These are phyloP conservation scores for Aurelia aurita DNA, from an alignment of 30 jellyfish, hydroid and myxozoan genomes.

Conservation along the genomic window DNA sequence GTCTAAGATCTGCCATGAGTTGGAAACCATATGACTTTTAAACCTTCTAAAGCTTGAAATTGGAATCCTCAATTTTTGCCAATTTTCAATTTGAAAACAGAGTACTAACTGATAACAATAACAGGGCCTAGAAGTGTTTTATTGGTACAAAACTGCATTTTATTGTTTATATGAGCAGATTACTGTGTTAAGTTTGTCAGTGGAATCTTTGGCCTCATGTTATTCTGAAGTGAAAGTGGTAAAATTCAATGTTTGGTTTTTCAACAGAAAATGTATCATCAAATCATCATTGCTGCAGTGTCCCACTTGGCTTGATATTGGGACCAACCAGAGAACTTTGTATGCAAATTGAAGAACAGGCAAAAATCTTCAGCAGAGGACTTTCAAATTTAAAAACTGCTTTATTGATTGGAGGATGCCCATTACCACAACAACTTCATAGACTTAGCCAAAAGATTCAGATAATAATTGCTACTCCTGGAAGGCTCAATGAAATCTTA, in stretches of 20 bases:
- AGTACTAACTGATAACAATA: too few relatives aligned
- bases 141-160: too few relatives aligned
- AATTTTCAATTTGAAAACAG: too few relatives aligned
- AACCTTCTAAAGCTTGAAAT: too few relatives aligned
- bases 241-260: not conserved
- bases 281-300: constrained; percentile 22
- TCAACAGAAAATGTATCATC: constrained; percentile 12
- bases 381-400: constrained; percentile 72
- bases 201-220: too few relatives aligned
- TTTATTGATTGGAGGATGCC: constrained; percentile 82
- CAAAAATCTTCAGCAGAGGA: constrained; percentile 62
- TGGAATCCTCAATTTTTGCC: too few relatives aligned
- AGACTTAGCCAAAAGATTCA: constrained; percentile 77
- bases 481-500: constrained; percentile 74
- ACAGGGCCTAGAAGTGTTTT: too few relatives aligned
- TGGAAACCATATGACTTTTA: too few relatives aligned
- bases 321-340: constrained; percentile 90
- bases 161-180: too few relatives aligned
- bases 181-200: too few relatives aligned
- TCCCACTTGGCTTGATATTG: constrained; percentile 75
- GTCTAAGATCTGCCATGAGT: too few relatives aligned
- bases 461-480: constrained; percentile 85
- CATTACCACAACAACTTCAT: constrained; percentile 81
- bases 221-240: too few relatives aligned
- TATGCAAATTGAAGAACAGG: constrained; percentile 85